A percentile compares a stretch with the other conserved stretches of the same genome.
These are phyloP conservation scores for Patella pellucida DNA, from an alignment of 2,888 invertebrate species.

Conservation along the genomic window DNA sequence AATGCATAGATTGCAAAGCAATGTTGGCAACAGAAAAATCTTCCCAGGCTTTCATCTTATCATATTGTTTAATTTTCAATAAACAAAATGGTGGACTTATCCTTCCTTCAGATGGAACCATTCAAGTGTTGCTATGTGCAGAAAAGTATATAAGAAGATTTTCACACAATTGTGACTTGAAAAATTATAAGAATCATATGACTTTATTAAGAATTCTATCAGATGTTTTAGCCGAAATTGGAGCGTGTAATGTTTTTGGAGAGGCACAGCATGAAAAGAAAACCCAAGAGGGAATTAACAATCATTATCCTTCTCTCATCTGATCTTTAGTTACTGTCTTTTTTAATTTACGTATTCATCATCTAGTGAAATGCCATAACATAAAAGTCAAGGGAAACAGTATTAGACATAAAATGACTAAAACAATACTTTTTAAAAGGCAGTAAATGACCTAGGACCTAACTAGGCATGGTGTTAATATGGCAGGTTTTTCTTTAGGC, in stretches of 20 bases:
- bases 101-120: not conserved
- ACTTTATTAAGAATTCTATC: not conserved
- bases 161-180: not conserved
- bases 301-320: not conserved
- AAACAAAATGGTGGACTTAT: not conserved
- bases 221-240: not conserved
- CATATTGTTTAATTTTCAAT: not conserved
- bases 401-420: not conserved
- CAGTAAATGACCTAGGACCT: not conserved
- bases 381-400: too few relatives aligned
- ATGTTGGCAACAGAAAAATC: too few relatives aligned
- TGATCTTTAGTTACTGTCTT: not conserved
- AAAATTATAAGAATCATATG: not conserved
- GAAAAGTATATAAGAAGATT: not conserved
- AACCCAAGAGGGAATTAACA: not conserved
- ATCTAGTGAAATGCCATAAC: not conserved
- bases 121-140: too few relatives aligned
- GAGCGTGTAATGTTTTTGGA: not conserved
- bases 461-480: too few relatives aligned
- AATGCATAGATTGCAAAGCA: too few relatives aligned
- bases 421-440: not conserved
- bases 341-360: not conserved
- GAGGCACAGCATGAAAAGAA: not conserved
- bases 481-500: too few relatives aligned
- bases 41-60: too few relatives aligned